These are phyloP conservation scores for Eulemur mongoz DNA, from an alignment of 2,797 vertebrate genomes.

Conservation along the genomic window DNA sequence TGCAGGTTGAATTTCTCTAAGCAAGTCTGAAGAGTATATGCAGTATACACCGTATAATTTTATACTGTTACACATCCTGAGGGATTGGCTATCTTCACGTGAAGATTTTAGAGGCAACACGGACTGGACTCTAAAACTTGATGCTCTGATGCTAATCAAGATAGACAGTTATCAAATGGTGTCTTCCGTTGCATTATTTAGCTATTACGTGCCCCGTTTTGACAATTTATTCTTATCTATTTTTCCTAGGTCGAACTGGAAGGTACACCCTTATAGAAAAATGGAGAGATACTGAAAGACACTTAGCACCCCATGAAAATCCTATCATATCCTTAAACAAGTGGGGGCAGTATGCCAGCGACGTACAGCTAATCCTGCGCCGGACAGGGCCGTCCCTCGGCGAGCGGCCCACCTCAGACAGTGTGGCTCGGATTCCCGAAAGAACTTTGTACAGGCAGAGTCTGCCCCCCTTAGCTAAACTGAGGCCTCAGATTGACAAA, in stretches of 20 bases:
- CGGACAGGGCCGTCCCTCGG: constrained; percentile 96
- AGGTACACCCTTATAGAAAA: constrained; percentile 98
- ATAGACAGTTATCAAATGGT: neutral
- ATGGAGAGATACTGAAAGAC: constrained; percentile 96
- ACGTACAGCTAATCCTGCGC: constrained; percentile 96
- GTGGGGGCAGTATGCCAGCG: constrained; percentile 98
- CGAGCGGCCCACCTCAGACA: constrained; percentile 94
- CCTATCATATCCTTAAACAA: constrained; percentile 97
- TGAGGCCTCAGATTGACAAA: constrained; percentile 92
- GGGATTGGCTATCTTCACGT: neutral
- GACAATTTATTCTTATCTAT: neutral
- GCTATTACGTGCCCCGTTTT: neutral
- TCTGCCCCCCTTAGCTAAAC: constrained; percentile 95
- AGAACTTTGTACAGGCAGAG: constrained; percentile 96
- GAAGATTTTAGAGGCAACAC: neutral
- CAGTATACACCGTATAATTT: neutral
- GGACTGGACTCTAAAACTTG: neutral
- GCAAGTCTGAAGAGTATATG: neutral
- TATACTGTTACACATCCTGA: neutral
- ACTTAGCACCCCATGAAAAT: constrained; percentile 95
- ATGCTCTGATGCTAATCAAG: neutral
- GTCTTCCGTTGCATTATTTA: constrained; percentile 30
- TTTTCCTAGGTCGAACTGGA: constrained; percentile 92
- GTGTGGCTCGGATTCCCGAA: constrained; percentile 91
- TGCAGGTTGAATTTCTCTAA: neutral